These are phyloP conservation scores for Pseudochirops corinnae DNA, from an alignment of 2,797 vertebrate genomes.

Conservation along the genomic window DNA sequence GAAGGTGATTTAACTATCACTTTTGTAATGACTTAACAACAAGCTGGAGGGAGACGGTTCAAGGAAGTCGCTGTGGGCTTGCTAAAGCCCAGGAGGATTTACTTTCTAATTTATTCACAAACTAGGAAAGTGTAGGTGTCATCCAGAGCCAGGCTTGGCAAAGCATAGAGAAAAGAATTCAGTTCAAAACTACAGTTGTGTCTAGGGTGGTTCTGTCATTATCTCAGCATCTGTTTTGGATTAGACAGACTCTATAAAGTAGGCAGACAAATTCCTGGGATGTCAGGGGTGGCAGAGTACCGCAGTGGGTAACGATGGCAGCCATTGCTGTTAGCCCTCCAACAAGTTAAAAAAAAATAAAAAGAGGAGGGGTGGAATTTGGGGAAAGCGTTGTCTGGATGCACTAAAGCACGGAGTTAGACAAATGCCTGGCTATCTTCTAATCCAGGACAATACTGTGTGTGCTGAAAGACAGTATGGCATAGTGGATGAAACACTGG, in stretches of 20 bases:
- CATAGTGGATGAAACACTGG: background rate
- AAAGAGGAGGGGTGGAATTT: background rate
- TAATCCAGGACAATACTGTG: background rate
- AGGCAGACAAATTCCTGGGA: background rate
- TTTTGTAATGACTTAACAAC: conserved; percentile 72
- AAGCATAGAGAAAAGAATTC: conserved; percentile 52
- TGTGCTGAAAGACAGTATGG: background rate
- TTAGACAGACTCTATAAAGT: background rate
- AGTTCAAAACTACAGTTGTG: conserved; percentile 53
- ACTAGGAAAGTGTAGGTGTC: conserved; percentile 54
- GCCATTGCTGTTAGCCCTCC: background rate
- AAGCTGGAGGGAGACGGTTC: background rate
- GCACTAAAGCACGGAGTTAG: background rate
- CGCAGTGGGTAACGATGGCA: background rate
- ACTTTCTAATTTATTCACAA: conserved; percentile 76
- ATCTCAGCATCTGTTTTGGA: conserved; percentile 12
- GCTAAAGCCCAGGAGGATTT: conserved; percentile 51
- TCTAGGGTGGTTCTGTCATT: conserved; percentile 51
- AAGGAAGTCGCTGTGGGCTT: conserved; percentile 65
- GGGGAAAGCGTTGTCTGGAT: background rate
- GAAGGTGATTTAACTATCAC: conserved; percentile 62
- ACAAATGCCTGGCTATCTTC: conserved; percentile 6
- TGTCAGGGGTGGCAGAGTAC: background rate
- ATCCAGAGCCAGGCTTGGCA: conserved; percentile 56
- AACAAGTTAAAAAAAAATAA: background rate